Base-by-base conservation (phyloP, 2,888 invertebrate genomes). In the Dryobota labecula region DNA sequence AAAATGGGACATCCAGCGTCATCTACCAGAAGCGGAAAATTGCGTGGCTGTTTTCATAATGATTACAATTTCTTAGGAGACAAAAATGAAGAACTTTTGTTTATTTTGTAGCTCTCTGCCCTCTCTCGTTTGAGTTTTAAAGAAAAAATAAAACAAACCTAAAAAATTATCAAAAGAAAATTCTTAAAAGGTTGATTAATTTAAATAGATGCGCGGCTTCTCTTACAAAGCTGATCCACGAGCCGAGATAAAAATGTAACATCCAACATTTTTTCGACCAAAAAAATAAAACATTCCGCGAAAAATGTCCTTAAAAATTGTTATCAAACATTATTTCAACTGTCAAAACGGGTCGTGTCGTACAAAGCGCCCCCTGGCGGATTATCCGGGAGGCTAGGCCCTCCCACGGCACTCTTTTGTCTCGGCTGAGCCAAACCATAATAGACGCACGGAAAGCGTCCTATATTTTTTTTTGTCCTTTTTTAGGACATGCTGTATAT, bases 321-420 rank as follows among this genome's bases (percentile, higher is more conserved):
- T 89, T 88, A 88, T 88, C 87, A 88, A 89, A 88, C 87, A 84
- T 88, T 89, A 88, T 89, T 88, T 83, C 88, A 87, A 83, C 85
- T 88, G 89, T 85, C 86, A 84, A 86, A 87, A 85, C 80, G 84
- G 79, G 73, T 74, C 83, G 83, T 75, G 83, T 84, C 84, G 76
- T 73, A 72, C 75, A 75, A 76, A 80, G 81, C 73, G 62, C 84
- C 85, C 80, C 84, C 81, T 78, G 73, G 57, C 74, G 88, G 89
- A 90, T 90, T 84, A 90, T 86, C 89, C 87, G 77, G 81, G 71
- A 72, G 80, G 80, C 71, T 70, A 77, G 65, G 71, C 80, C 83
- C 80, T 68, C 82, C 78, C 81, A 45, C 80, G 77, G 83, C 80
- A 83, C 82, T 80, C 85, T 85, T 87, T 88, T 87, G 87, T 87